Evolutionary conservation across 1,140 invertebrate species (phyloP).

Genomic region (Akabosia matsudoensis): DNA sequence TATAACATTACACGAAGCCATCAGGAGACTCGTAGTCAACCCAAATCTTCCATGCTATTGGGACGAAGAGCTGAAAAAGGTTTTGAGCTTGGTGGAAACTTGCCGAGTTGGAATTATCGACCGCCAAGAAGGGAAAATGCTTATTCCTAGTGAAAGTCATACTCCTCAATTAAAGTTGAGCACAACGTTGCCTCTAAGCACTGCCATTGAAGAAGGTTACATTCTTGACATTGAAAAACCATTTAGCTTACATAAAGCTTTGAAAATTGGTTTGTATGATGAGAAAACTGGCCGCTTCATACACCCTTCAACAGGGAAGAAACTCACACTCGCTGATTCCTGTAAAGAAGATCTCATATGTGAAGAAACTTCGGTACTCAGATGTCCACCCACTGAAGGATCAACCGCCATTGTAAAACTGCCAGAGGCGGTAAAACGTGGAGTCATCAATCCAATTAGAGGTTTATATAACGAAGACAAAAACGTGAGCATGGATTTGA

Average conservation of each 20-base stretch:
- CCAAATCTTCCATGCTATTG: slow-evolving; percentile 75
- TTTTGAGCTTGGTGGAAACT: slow-evolving; percentile 71
- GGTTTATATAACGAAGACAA: slow-evolving; percentile 63
- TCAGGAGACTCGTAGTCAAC: slow-evolving; percentile 73
- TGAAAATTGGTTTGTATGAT: slow-evolving; percentile 79
- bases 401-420: slow-evolving; percentile 68
- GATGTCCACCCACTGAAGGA: slow-evolving; percentile 56
- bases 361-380: slow-evolving; percentile 72
- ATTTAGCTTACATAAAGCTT: slow-evolving; percentile 75
- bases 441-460: slow-evolving; percentile 68
- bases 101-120: slow-evolving; percentile 80
- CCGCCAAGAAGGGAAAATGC: slow-evolving; percentile 66
- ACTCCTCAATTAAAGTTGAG: neutral
- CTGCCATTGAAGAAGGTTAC: slow-evolving; percentile 69
- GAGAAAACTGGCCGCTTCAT: slow-evolving; percentile 67
- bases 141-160: neutral
- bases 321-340: slow-evolving; percentile 73
- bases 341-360: slow-evolving; percentile 76
- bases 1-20: slow-evolving; percentile 78
- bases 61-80: slow-evolving; percentile 65
- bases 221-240: slow-evolving; percentile 81
- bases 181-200: slow-evolving; percentile 55
- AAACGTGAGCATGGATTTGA: slow-evolving; percentile 62
- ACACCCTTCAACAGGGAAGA: slow-evolving; percentile 74
- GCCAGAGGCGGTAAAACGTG: slow-evolving; percentile 68